Base-by-base conservation (phyloP, 2,797 vertebrate species). In the Xenentodon cancila region DNA sequence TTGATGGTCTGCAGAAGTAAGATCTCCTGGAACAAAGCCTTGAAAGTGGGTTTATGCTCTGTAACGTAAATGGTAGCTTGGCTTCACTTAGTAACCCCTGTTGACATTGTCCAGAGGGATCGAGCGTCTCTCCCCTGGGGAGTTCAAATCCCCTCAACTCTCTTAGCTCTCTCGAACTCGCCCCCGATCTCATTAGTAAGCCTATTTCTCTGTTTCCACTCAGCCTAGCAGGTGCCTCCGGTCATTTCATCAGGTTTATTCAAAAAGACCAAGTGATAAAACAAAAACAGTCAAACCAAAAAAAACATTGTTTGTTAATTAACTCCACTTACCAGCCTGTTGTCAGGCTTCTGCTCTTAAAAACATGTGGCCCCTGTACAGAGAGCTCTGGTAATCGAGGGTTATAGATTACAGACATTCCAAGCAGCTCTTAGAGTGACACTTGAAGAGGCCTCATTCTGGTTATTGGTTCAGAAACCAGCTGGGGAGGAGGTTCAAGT, bases 231-330 rank as follows among this genome's bases (percentile, higher is more conserved):
- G 64, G 44, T 42, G 22, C 57, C 21, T 42, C 60, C 48, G 40
- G 58, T 49, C 53, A 62, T 68, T 53, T 54, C 22, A 42, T 55
- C 42, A n/a, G 68, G 47, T 57, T 75, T 68, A 75, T 67, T 71
- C 55, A 59, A 72, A 72, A 56, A 53, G 51, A 45, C 16, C 59
- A 4, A 4, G 7, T 1, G 8, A n/a, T 7, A 7, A n/a, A 27
- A 32, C 30, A 40, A 17, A 21, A 43, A 42, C 13, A 16, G n/a
- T 18, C 42, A 1, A n/a, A 43, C 42, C n/a, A 17, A 17, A 42
- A 42, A 17, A 18, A 5, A 44, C 43, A 44, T 17, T 17, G 43
- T 44, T 43, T 43, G 6, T 5, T 43, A 3, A 7, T 17, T 8
- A 44, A 45, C n/a, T n/a, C n/a, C n/a, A n/a, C n/a, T n/a, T n/a